Evolutionary conservation across 2,113 vertebrate species (phyloP).

Genomic region (Myocastor coypus): DNA sequence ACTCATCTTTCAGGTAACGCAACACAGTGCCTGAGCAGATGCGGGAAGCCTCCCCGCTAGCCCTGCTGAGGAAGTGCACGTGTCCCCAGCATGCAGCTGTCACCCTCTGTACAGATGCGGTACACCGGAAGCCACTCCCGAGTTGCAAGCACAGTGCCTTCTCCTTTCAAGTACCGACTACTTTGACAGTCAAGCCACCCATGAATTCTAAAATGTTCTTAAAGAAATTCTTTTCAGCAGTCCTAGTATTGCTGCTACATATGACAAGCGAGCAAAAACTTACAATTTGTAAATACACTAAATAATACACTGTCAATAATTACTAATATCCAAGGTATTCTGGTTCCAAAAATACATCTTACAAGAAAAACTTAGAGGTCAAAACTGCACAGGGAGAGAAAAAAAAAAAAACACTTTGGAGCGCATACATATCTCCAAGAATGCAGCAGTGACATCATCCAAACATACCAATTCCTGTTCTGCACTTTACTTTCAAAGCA

Average conservation of each 20-base stretch:
- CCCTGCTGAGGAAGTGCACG: background rate
- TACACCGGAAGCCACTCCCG: background rate
- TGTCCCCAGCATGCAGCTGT: background rate
- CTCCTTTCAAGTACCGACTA: background rate
- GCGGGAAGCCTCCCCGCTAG: slow-evolving; percentile 17
- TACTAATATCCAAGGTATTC: background rate
- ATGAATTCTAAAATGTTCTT: slow-evolving; percentile 33
- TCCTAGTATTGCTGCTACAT: background rate
- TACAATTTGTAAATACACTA: slow-evolving; percentile 16
- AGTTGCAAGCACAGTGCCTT: background rate
- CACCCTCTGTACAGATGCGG: background rate
- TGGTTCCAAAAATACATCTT: slow-evolving; percentile 1
- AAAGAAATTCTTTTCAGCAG: background rate
- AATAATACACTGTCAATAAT: slow-evolving; percentile 22
- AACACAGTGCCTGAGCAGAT: background rate
- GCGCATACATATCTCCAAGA: background rate
- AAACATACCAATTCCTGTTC: slow-evolving; percentile 19
- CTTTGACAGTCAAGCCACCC: background rate
- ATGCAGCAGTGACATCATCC: background rate
- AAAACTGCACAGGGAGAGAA: slow-evolving; percentile 29
- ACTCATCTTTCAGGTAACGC: background rate
- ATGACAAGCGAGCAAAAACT: background rate
- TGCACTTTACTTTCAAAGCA: slow-evolving; percentile 21
- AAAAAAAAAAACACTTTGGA: slow-evolving; percentile 8
- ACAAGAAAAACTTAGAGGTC: background rate